phyloP scores from a whole-genome alignment of 2,797 vertebrate species.

The Gymnodraco acuticeps region DNA sequence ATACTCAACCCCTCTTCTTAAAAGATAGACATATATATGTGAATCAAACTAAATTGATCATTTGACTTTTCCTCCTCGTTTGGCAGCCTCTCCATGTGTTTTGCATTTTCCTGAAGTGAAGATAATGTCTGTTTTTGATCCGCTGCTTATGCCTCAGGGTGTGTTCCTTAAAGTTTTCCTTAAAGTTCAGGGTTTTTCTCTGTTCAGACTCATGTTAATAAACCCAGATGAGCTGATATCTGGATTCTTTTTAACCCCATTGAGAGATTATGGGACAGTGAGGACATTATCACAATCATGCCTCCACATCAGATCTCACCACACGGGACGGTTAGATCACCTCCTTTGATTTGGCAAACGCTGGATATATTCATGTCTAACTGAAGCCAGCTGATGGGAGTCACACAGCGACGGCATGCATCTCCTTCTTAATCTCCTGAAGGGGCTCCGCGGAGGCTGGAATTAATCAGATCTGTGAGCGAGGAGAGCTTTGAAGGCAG shows the following conservation, averaged over 20 bases:
- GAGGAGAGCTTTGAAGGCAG: constrained; percentile 41
- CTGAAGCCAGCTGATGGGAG: constrained; percentile 62
- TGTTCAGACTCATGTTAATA: neutral
- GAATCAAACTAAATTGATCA: neutral
- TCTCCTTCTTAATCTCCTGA: constrained; percentile 67
- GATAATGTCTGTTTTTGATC: constrained; percentile 18
- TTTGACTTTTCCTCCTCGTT: neutral
- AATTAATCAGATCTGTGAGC: constrained; percentile 57
- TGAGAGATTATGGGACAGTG: neutral
- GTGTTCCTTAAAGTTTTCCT: constrained; percentile 18
- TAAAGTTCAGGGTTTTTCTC: constrained; percentile 2
- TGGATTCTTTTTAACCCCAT: constrained; percentile 1
- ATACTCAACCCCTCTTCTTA: neutral
- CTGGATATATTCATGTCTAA: constrained; percentile 48
- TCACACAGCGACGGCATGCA: constrained; percentile 25
- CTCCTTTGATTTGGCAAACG: constrained; percentile 20
- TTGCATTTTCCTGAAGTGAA: neutral
- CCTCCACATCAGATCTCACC: constrained; percentile 32
- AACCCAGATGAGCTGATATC: constrained; percentile 27
- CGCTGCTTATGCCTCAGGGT: constrained; percentile 5
- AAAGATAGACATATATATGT: neutral
- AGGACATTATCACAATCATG: neutral
- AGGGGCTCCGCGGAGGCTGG: constrained; percentile 42
- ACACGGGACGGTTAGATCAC: constrained; percentile 31
- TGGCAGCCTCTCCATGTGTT: neutral